A percentile compares a stretch with the other conserved stretches of the same genome.
These are phyloP conservation scores for Thalassophryne amazonica DNA, from an alignment of 2,797 vertebrate genomes.

Conservation along the genomic window DNA sequence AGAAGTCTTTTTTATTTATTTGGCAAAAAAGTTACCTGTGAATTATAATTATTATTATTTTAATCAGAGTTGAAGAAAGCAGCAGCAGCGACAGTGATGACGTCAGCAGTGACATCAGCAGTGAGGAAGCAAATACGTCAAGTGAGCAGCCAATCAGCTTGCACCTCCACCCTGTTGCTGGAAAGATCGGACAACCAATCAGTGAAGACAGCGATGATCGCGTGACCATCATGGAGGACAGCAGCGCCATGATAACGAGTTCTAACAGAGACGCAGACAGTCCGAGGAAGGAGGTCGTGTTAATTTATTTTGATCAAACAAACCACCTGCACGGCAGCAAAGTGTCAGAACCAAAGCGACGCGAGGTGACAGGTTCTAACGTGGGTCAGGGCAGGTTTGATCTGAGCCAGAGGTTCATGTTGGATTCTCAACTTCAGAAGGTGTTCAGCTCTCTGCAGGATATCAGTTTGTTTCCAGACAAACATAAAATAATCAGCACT, in stretches of 20 bases:
- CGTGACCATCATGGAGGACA: background rate
- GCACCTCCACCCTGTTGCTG: background rate
- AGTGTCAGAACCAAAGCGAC: background rate
- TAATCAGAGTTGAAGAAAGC: background rate
- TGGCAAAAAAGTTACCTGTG: no score
- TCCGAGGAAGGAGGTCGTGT: no score
- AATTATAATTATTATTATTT: no score
- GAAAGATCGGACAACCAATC: background rate
- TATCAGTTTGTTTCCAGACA: background rate
- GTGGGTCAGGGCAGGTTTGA: background rate
- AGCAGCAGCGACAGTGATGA: background rate
- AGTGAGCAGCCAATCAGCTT: background rate
- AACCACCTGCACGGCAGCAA: no score
- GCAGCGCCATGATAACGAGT: no score
- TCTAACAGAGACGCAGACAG: no score
- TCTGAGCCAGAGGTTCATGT: background rate
- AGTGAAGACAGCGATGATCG: background rate
- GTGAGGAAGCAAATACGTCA: background rate
- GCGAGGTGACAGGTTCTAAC: background rate
- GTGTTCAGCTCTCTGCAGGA: background rate
- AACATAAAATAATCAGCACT: background rate
- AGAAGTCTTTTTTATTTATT: no score
- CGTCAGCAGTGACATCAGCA: background rate
- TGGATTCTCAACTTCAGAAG: background rate
- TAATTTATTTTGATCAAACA: no score